Conservation (phyloP, 2,888 invertebrate genomes). For the Myopa testacea region DNA sequence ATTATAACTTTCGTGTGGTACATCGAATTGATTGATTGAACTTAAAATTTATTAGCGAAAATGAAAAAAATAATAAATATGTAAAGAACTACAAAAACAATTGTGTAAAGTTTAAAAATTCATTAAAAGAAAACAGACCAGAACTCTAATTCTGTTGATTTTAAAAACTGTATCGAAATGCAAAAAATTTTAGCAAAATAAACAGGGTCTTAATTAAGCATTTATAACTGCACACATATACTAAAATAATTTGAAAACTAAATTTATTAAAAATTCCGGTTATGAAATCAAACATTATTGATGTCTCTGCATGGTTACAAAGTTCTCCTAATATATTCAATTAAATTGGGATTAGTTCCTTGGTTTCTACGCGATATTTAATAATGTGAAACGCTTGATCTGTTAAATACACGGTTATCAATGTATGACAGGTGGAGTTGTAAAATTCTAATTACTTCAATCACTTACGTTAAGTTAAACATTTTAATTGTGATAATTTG, state of each 20-base stretch:
- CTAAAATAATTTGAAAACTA: background rate
- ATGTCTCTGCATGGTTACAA: background rate
- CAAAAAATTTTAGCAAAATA: background rate
- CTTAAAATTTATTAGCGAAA: conserved; percentile 34
- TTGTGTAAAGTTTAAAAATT: conserved; percentile 34
- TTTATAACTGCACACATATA: background rate
- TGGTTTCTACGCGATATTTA: too few species aligned
- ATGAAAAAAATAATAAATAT: conserved; percentile 44
- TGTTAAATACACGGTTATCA: too few species aligned
- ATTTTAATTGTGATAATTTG: too few species aligned
- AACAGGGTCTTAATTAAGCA: background rate
- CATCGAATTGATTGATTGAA: conserved; percentile 35
- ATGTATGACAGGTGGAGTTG: too few species aligned
- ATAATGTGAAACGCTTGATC: too few species aligned
- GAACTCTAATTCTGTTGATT: background rate
- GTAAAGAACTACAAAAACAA: conserved; percentile 26
- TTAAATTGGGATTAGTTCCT: too few species aligned
- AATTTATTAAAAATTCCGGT: background rate
- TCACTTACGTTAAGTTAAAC: too few species aligned
- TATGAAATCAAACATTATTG: background rate
- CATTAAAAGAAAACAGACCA: conserved; percentile 8
- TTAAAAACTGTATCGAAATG: background rate
- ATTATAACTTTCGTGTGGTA: conserved; percentile 43
- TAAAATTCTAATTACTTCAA: too few species aligned
- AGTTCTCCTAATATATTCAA: background rate